A percentile compares a stretch with the other conserved stretches of the same genome.
Evolutionary conservation across 2,888 invertebrate species (phyloP).

Genomic region (Cryptocheilus praepositus): DNA sequence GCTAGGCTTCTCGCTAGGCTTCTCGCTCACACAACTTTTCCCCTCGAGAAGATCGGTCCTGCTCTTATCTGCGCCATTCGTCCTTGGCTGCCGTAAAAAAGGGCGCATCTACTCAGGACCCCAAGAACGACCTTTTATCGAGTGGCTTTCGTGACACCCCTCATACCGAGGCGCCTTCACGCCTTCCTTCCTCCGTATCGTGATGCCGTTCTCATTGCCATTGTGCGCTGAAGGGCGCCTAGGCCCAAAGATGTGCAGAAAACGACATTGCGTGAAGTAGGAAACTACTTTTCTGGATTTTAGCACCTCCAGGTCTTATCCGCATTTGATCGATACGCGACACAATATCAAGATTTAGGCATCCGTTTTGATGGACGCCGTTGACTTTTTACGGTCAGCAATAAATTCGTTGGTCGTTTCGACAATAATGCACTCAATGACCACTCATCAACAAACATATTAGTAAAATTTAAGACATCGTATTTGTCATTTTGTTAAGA

Average conservation of each 20-base stretch:
- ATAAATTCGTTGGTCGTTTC: background rate
- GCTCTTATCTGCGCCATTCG: constrained; percentile 51
- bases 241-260: constrained; percentile 34
- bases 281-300: constrained; percentile 42
- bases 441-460: too few species aligned
- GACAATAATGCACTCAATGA: background rate
- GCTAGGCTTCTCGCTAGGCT: too few species aligned
- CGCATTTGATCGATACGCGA: constrained; percentile 33
- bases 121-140: constrained; percentile 51
- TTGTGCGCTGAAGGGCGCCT: constrained; percentile 30
- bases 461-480: too few species aligned
- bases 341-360: constrained; percentile 26
- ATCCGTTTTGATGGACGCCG: background rate
- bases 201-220: constrained; percentile 49
- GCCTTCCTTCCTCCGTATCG: constrained; percentile 26
- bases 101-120: constrained; percentile 47
- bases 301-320: constrained; percentile 25
- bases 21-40: background rate
- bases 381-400: background rate
- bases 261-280: constrained; percentile 34
- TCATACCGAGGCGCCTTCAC: constrained; percentile 37
- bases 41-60: constrained; percentile 10
- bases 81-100: constrained; percentile 47
- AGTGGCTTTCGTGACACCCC: constrained; percentile 42
- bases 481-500: too few species aligned